phyloP scores from a whole-genome alignment of 1,140 invertebrate genomes.

The Triops cancriformis region DNA sequence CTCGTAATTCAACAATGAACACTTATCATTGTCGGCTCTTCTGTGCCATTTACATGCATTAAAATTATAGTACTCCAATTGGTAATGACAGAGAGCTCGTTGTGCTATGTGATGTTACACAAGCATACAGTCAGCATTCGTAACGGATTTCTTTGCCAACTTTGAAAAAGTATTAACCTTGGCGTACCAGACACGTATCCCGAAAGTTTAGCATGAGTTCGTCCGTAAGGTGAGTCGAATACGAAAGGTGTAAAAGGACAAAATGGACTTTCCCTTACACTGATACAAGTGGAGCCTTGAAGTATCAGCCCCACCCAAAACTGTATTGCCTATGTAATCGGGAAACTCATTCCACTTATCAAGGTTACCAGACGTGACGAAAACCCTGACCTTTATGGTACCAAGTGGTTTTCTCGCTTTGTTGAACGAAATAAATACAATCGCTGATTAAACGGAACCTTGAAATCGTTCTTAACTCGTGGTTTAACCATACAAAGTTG shows the following conservation, averaged over 20 bases:
- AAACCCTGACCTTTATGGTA: neutral
- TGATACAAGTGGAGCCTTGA: neutral
- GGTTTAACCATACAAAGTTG: too few relatives aligned
- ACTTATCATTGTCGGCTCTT: neutral
- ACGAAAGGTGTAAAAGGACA: neutral
- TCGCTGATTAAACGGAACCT: too few relatives aligned
- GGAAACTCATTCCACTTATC: neutral
- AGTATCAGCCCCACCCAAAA: constrained; percentile 8
- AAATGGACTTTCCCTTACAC: neutral
- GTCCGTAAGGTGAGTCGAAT: neutral
- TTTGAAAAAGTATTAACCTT: neutral
- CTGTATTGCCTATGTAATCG: neutral
- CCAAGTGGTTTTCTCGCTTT: neutral
- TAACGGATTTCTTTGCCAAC: neutral
- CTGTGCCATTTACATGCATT: neutral
- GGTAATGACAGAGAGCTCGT: neutral
- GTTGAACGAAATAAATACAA: too few relatives aligned
- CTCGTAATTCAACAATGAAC: too few relatives aligned
- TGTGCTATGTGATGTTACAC: neutral
- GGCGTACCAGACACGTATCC: neutral
- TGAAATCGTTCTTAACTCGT: too few relatives aligned
- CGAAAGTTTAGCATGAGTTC: neutral
- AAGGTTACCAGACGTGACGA: neutral
- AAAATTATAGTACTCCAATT: neutral
- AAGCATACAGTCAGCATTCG: neutral